Evolutionary conservation across 2,113 vertebrate genomes (phyloP).

Genomic region (Ceuthmochares aereus): DNA sequence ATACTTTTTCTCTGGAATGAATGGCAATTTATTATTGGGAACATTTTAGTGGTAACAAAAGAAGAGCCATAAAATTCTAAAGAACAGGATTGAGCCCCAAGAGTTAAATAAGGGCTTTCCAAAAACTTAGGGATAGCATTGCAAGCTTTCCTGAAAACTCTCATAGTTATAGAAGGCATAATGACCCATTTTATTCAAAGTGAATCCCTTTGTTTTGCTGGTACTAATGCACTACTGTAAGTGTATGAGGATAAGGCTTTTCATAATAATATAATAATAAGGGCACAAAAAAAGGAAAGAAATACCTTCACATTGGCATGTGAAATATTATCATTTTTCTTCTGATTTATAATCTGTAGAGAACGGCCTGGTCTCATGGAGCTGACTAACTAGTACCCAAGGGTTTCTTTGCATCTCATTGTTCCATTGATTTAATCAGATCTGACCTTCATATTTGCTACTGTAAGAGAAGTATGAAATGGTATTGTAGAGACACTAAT

Average conservation of each 20-base stretch:
- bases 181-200: not conserved
- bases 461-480: not conserved
- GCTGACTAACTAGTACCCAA: not conserved
- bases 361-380: not conserved
- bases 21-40: not conserved
- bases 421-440: not conserved
- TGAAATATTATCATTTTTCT: not conserved
- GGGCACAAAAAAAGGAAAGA: not conserved
- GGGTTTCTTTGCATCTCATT: not conserved
- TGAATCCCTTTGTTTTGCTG: not conserved
- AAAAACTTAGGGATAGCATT: not conserved
- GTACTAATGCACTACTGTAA: not conserved
- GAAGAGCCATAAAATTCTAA: not conserved
- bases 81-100: not conserved
- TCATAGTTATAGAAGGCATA: not conserved
- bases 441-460: slow-evolving; percentile 3
- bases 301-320: not conserved
- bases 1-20: not conserved
- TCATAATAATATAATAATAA: not conserved
- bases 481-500: not conserved
- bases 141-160: not conserved
- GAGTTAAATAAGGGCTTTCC: not conserved
- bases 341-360: not conserved
- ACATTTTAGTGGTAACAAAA: not conserved
- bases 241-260: not conserved